Evolutionary conservation across 2,888 invertebrate species (phyloP).

Genomic region (Drosophila nr. fundita): DNA sequence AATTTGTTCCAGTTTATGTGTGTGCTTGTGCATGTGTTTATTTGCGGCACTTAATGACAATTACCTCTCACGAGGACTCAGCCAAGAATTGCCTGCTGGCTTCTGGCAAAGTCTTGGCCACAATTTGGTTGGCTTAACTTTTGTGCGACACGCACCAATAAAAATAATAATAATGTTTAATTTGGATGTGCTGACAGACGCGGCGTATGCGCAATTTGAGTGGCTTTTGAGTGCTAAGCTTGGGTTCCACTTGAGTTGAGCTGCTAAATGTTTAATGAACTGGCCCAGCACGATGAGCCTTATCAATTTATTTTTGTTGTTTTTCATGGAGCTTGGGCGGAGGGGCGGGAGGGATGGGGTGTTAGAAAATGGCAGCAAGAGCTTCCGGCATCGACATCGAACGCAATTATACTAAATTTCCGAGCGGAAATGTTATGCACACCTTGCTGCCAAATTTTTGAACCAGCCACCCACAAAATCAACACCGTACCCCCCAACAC

Average conservation of each 20-base stretch:
- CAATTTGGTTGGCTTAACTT: constrained; percentile 19
- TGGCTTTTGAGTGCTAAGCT: constrained; percentile 2
- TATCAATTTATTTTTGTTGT: constrained; percentile 12
- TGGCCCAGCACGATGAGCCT: constrained; percentile 4
- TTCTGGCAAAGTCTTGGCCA: constrained; percentile 6
- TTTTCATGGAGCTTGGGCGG: background rate
- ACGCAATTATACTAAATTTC: constrained; percentile 76
- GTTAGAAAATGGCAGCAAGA: constrained; percentile 46
- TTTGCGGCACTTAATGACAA: background rate
- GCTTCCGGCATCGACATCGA: constrained; percentile 69
- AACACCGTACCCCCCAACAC: background rate
- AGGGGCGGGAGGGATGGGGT: fast-evolving
- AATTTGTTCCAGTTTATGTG: background rate
- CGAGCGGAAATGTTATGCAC: constrained; percentile 63
- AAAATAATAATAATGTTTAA: constrained; percentile 49
- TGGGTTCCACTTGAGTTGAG: constrained; percentile 2
- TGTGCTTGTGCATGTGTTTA: background rate
- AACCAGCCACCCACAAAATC: background rate
- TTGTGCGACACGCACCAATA: constrained; percentile 32
- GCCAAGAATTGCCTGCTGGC: background rate
- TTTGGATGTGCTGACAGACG: constrained; percentile 41
- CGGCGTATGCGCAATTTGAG: constrained; percentile 46
- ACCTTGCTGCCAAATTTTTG: constrained; percentile 47
- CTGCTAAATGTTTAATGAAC: constrained; percentile 49
- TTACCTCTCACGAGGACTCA: background rate